Evolutionary conservation across 2,113 vertebrate species (phyloP), one percentile per base, ranked within the genome.

Genomic region (Aspiorhynchus laticeps): DNA sequence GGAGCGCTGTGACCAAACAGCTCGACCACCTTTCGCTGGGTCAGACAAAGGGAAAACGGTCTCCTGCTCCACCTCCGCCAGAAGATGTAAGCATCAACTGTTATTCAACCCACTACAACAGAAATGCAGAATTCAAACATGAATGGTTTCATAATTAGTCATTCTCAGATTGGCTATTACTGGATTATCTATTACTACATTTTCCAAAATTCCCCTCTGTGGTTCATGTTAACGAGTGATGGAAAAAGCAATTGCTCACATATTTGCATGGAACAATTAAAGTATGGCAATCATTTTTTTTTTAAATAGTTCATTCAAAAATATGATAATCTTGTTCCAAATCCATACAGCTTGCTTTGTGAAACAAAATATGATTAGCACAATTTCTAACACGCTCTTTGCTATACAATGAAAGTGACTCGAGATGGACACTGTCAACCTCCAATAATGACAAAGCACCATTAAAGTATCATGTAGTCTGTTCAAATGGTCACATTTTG

Each of bases 11-110:
- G 0, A 86, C 84, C 43, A 71, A 89, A 73, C 56, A 90, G 26
- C 12, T 93, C 0, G 78, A 65, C 0, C 6, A 69, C 7, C 73
- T 94, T 77, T 91, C 87, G 10, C 31, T 95, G 21, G 61, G 24
- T 65, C 75, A 26, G 38, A 92, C 87, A 80, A 89, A 33, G 14
- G 85, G 75, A 11, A 69, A 24, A 9, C 87, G 74, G 5, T 33
- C 10, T 9, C 89, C 90, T 21, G 87, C 91, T 24, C 92, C 91
- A 5, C 46, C 46, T 43, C 91, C 91, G 48, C 87, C 90, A 43
- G 7, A 53, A 2, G 63, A 88, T 10, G 95, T 96, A 89, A 94
- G 92, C 88, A 46, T 67, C 19, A 59, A 46, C 24, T 79, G 31
- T 41, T 38, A 36, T 43, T 78, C 59, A 53, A 53, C 1, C 12